Evolutionary conservation across 1,140 invertebrate genomes (phyloP).

Genomic region (Teleogryllus occipitalis): DNA sequence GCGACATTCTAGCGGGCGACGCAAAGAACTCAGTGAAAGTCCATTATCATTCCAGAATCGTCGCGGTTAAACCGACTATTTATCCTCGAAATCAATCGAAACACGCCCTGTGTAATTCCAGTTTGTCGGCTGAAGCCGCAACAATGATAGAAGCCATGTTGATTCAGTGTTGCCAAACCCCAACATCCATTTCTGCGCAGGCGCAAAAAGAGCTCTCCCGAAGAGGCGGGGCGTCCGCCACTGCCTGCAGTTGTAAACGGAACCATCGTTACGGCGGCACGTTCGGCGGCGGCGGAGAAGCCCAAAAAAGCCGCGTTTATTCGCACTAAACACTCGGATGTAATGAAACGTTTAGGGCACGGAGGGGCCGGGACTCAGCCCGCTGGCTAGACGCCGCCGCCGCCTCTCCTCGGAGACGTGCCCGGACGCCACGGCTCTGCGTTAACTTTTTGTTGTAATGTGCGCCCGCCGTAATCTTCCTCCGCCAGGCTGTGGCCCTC

Average conservation of each 20-base stretch:
- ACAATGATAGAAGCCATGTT: constrained; percentile 1
- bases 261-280: not conserved
- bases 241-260: not conserved
- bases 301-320: not conserved
- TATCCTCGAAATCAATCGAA: not conserved
- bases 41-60: not conserved
- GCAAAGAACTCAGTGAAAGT: not conserved
- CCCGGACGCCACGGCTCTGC: not conserved
- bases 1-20: not conserved
- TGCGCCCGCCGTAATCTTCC: not conserved
- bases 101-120: not conserved
- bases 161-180: constrained; percentile 3
- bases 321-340: not conserved
- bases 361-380: not conserved
- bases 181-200: not conserved
- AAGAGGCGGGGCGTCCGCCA: not conserved
- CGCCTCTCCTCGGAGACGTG: not conserved
- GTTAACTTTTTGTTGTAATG: constrained; percentile 5
- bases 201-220: not conserved
- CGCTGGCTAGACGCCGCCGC: no score
- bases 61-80: constrained; percentile 3
- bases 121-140: not conserved
- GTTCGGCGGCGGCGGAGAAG: not conserved
- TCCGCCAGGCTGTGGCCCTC: not conserved
- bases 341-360: not conserved